phyloP scores from a whole-genome alignment of 2,888 invertebrate genomes.

The Cheilosia pagana region DNA sequence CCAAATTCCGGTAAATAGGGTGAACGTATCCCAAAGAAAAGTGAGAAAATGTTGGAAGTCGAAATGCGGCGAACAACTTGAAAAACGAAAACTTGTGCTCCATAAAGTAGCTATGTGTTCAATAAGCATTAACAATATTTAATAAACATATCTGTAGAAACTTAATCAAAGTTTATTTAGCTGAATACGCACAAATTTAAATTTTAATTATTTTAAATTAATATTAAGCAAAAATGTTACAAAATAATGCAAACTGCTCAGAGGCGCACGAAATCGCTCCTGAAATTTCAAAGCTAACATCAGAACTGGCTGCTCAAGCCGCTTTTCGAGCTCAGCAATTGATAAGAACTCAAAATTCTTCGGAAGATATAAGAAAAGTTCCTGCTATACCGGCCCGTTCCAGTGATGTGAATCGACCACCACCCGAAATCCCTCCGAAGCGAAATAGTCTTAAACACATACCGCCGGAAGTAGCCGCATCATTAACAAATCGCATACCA shows the following conservation, averaged over 20 bases:
- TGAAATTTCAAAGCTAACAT: conserved; percentile 82
- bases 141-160: conserved; percentile 36
- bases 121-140: conserved; percentile 2
- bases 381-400: conserved; percentile 83
- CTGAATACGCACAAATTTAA: conserved; percentile 57
- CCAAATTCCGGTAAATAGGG: conserved; percentile 34
- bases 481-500: conserved; percentile 76
- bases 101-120: conserved; percentile 2
- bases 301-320: conserved; percentile 83
- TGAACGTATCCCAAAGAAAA: conserved; percentile 46
- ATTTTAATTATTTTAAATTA: conserved; percentile 1
- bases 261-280: conserved; percentile 80
- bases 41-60: conserved; percentile 24
- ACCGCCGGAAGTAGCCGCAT: conserved; percentile 77
- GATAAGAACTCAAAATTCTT: conserved; percentile 63
- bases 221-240: conserved; percentile 75
- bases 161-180: conserved; percentile 26
- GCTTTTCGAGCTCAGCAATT: conserved; percentile 82
- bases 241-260: conserved; percentile 74
- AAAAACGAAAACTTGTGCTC: conserved; percentile 28
- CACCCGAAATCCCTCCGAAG: conserved; percentile 83
- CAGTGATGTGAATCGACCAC: conserved; percentile 79
- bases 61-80: conserved; percentile 41
- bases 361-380: conserved; percentile 78
- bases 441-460: conserved; percentile 81